Base-by-base conservation (phyloP, 1,140 invertebrate genomes). In the Heliothis subflexa region DNA sequence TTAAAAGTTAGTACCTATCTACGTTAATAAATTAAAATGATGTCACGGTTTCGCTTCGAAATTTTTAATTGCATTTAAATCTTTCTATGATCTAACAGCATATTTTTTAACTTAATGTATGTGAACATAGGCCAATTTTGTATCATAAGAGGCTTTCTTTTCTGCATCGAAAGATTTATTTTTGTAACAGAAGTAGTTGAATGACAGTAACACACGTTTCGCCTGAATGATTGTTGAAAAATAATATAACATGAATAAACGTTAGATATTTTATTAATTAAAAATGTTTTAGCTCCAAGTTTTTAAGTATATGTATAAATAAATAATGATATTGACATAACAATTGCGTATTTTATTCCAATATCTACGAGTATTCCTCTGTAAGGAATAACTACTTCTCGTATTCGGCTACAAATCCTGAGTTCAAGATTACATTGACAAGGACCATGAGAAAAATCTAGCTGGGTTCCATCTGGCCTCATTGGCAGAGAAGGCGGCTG, bases 201-300 rank as follows among this genome's bases (percentile, higher is more conserved):
- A 25, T 78, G 79, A 84, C 81, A 82, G 77, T 81, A 78, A 78
- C 16, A 80, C 72, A 82, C 77, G 79, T 81, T 87, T 84, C 82
- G 78, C 81, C 83, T 83, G 86, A 86, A 87, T 80, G 83, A 87
- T 91, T 91, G 88, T 90, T 89, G 66, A 75, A 88, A 89, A 88
- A 89, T 85, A 82, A 83, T 88, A 85, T 91, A 83, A 88, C 85
- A 85, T 87, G 90, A 81, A 86, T 81, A 86, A 88, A 91, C 85
- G 86, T 89, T 92, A 93, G 89, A 89, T 91, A 91, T 75, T 79
- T 79, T 89, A 87, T 88, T 84, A 88, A 89, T 90, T 87, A 86
- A 90, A 75, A 89, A 92, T 89, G 88, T 92, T 93, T 91, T 92
- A 92, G 88, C 89, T 91, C 88, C 89, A 86, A 88, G 87, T 91